Percentiles rank a stretch among this genome's conserved stretches.
Evolutionary conservation across 2,888 invertebrate genomes (phyloP).

Genomic region (Tenthredo amoena): DNA sequence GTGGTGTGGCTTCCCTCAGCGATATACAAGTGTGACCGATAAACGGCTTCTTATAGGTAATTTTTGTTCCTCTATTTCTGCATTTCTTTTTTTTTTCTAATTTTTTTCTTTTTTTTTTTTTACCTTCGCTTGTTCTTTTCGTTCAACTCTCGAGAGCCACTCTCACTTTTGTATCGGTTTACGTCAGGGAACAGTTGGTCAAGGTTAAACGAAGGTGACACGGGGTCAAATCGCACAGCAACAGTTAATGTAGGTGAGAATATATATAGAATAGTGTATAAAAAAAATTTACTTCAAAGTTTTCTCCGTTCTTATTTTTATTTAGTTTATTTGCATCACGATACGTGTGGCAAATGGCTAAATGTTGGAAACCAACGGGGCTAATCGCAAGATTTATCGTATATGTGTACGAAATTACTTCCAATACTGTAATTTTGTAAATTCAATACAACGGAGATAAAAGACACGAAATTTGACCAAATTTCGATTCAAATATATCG

Average conservation of each 20-base stretch:
- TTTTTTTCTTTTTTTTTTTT: background rate
- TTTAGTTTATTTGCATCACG: too few relatives aligned
- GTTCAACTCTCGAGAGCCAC: background rate
- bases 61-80: background rate
- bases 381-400: too few relatives aligned
- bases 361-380: too few relatives aligned
- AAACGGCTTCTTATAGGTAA: slow-evolving; percentile 12
- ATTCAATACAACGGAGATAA: background rate
- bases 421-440: background rate
- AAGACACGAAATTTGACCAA: background rate
- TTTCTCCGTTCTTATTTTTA: background rate
- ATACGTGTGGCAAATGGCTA: too few relatives aligned
- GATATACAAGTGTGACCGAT: background rate
- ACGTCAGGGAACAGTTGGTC: slow-evolving; percentile 38
- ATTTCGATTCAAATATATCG: background rate
- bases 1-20: slow-evolving; percentile 13
- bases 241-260: background rate
- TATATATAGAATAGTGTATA: background rate
- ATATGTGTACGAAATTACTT: too few relatives aligned
- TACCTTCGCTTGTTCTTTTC: background rate
- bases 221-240: slow-evolving; percentile 35
- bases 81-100: background rate
- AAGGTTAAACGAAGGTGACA: slow-evolving; percentile 44
- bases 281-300: background rate
- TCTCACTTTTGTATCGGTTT: slow-evolving; percentile 39